Conservation (phyloP, 2,113 vertebrate species). For the Climacteris rufus region DNA sequence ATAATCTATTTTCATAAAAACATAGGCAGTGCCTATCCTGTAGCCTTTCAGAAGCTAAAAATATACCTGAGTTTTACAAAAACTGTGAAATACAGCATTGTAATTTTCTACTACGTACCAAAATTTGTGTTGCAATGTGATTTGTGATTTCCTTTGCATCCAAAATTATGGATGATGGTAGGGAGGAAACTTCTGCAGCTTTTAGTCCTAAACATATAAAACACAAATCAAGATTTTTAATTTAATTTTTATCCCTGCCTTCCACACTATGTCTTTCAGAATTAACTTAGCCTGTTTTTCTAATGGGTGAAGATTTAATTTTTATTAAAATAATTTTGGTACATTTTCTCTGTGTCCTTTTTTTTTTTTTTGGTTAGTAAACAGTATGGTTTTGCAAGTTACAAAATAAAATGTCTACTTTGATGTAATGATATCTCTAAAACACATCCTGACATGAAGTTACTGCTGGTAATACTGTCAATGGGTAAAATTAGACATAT, state of each 20-base stretch:
- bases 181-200: slow-evolving; percentile 87
- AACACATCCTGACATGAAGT: background rate
- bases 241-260: background rate
- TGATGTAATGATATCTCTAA: background rate
- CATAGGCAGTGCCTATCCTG: background rate
- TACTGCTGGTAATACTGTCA: background rate
- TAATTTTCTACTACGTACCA: slow-evolving; percentile 73
- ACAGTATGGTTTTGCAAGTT: background rate
- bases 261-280: background rate
- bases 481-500: background rate
- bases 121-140: slow-evolving; percentile 80
- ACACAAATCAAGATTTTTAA: background rate
- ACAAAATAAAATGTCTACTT: background rate
- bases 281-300: background rate
- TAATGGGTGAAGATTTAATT: background rate
- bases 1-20: background rate
- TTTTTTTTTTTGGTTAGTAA: background rate
- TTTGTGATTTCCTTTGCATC: slow-evolving; percentile 84
- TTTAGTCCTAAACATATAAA: slow-evolving; percentile 79
- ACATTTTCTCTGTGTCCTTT: background rate
- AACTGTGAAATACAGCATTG: background rate
- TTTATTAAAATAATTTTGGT: background rate
- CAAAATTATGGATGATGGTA: slow-evolving; percentile 80
- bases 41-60: background rate
- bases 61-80: background rate